Conservation (phyloP, 2,113 vertebrate species). For the Bagarius yarrelli region DNA sequence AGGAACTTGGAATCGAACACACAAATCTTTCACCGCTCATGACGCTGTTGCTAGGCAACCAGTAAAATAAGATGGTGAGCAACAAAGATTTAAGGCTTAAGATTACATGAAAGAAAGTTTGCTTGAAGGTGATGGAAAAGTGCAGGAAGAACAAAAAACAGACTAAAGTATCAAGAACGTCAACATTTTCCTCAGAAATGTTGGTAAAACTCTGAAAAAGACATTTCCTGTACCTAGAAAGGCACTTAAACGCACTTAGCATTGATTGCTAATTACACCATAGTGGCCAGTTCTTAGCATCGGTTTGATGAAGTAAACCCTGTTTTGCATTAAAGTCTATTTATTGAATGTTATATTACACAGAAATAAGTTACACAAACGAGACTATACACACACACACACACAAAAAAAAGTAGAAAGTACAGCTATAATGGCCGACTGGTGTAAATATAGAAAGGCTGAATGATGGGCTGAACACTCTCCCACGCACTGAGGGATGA, state of each 20-base stretch:
- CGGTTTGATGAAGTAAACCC: not conserved
- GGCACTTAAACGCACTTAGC: not conserved
- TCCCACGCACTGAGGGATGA: constrained; percentile 30
- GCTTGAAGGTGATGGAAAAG: not conserved
- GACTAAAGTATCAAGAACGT: not conserved
- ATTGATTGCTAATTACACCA: not conserved
- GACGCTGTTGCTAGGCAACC: not conserved
- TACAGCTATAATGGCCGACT: constrained; percentile 1
- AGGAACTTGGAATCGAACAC: not conserved
- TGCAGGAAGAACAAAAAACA: not conserved
- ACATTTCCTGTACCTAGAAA: not conserved
- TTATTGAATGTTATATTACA: not conserved
- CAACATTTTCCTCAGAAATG: not conserved
- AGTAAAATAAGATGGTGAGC: not conserved
- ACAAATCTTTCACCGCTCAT: not conserved
- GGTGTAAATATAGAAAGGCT: constrained; percentile 4
- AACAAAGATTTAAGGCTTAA: not conserved
- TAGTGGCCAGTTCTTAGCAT: not conserved
- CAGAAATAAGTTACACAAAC: not conserved
- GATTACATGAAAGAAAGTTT: not conserved
- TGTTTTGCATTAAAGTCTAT: not conserved
- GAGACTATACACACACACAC: not conserved
- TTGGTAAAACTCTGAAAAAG: not conserved
- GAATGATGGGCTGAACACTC: constrained; percentile 47
- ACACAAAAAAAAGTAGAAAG: not conserved